A percentile compares a stretch with the other conserved stretches of the same genome.
Conservation (phyloP, 30 jellyfish, hydroid and myxozoan species). For the Pelagia noctiluca region DNA sequence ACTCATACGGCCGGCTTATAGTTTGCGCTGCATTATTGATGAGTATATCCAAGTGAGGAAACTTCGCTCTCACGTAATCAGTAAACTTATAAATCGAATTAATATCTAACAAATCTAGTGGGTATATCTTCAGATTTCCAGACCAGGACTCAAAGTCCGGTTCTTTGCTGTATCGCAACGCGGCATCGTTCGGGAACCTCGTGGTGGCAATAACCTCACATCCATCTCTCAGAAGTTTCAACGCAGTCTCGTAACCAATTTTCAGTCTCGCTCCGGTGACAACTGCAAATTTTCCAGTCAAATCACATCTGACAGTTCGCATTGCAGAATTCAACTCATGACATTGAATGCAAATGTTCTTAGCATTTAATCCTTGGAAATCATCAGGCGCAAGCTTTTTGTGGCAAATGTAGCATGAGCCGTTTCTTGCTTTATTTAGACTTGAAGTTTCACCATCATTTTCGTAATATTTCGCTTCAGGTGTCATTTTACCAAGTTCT, state of each 20-base stretch:
- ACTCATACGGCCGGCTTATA: constrained; percentile 51
- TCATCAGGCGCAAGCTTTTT: background rate
- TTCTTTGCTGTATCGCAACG: constrained; percentile 25
- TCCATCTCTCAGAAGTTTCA: constrained; percentile 68
- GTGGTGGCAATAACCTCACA: constrained; percentile 71
- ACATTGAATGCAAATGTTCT: constrained; percentile 35
- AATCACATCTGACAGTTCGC: constrained; percentile 31
- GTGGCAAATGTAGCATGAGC: constrained; percentile 43
- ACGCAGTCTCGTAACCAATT: constrained; percentile 56
- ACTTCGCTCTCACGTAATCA: background rate
- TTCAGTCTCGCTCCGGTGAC: constrained; percentile 73
- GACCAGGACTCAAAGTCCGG: constrained; percentile 49
- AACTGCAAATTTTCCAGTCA: constrained; percentile 48
- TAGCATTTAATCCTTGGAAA: background rate
- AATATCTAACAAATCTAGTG: constrained; percentile 28
- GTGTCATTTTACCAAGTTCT: background rate
- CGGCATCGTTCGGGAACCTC: constrained; percentile 66
- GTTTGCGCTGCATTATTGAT: constrained; percentile 74
- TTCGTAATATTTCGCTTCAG: background rate
- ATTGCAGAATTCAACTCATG: constrained; percentile 9
- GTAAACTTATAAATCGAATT: constrained; percentile 16
- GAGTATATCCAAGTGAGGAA: constrained; percentile 63
- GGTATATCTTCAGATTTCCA: constrained; percentile 26
- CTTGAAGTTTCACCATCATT: background rate
- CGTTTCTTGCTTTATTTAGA: background rate